Evolutionary conservation across 2,888 invertebrate genomes (phyloP).

Genomic region (Ethmia dodecea): DNA sequence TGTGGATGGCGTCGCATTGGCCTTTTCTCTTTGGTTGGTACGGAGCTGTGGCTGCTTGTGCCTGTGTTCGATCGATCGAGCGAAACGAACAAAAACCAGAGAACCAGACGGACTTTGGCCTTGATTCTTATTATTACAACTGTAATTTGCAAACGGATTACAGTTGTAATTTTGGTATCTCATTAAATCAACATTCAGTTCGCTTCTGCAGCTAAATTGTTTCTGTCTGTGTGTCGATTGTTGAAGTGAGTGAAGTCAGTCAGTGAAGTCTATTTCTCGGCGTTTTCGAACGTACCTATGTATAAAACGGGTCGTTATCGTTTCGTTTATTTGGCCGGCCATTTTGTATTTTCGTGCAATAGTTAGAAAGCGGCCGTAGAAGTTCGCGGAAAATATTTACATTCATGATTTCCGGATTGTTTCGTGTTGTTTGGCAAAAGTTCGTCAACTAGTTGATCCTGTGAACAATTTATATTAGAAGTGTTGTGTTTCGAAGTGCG

Average conservation of each 20-base stretch:
- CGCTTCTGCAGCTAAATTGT: too few relatives aligned
- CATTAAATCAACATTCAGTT: too few relatives aligned
- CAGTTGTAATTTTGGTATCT: constrained; percentile 32
- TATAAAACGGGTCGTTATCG: too few relatives aligned
- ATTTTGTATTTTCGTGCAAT: constrained; percentile 57
- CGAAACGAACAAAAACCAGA: constrained; percentile 21
- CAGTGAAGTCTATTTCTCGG: too few relatives aligned
- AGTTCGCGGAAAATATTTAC: constrained; percentile 46
- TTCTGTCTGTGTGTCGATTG: too few relatives aligned
- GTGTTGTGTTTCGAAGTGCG: neutral
- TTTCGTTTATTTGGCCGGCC: constrained; percentile 49
- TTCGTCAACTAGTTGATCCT: constrained; percentile 7
- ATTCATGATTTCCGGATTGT: constrained; percentile 31
- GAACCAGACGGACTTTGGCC: neutral
- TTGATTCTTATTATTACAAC: constrained; percentile 25
- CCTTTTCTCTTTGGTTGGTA: constrained; percentile 30
- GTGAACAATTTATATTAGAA: constrained; percentile 1
- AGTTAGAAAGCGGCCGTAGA: constrained; percentile 29
- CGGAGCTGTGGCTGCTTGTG: constrained; percentile 16
- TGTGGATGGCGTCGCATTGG: neutral
- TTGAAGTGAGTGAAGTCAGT: too few relatives aligned
- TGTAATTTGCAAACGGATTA: constrained; percentile 39
- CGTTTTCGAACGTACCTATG: too few relatives aligned
- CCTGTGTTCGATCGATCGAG: constrained; percentile 20
- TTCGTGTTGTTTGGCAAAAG: constrained; percentile 7